Evolutionary conservation across 1,140 invertebrate species (phyloP).

Genomic region (Drusus annulatus): DNA sequence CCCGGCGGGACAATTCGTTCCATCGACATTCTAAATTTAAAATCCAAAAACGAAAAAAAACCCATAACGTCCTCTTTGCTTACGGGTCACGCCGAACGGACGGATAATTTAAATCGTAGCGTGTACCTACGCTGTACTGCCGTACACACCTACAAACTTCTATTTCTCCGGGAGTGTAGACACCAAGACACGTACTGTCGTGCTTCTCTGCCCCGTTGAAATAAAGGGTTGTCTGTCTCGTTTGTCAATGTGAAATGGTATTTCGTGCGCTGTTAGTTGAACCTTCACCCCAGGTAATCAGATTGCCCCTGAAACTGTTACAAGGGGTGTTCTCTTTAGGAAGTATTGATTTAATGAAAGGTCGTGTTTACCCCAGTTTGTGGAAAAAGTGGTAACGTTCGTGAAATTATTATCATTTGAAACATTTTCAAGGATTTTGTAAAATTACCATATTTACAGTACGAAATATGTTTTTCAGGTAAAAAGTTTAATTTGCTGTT

Average conservation of each 20-base stretch:
- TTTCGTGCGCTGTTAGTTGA: conserved; percentile 6
- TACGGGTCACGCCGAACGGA: conserved; percentile 32
- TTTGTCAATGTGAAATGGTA: neutral
- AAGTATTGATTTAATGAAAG: conserved; percentile 56
- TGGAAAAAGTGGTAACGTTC: neutral
- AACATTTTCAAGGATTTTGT: no score
- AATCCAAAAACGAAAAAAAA: conserved; percentile 39
- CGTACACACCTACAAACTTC: no score
- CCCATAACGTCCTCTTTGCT: conserved; percentile 28
- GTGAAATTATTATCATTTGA: no score
- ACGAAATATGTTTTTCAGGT: no score
- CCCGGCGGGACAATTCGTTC: conserved; percentile 15
- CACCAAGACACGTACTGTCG: neutral
- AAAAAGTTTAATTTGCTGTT: no score
- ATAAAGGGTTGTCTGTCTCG: neutral
- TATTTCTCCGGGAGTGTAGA: neutral
- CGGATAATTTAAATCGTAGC: conserved; percentile 31
- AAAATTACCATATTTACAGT: no score
- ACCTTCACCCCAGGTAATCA: conserved; percentile 9
- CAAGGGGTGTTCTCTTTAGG: conserved; percentile 37
- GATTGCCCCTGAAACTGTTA: conserved; percentile 32
- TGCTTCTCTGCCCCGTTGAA: neutral
- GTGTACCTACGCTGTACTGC: no score
- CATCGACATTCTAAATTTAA: conserved; percentile 39
- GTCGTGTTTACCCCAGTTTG: neutral